Base-by-base conservation (phyloP, 2,888 invertebrate genomes). In the Lasioglossum marginatum region DNA sequence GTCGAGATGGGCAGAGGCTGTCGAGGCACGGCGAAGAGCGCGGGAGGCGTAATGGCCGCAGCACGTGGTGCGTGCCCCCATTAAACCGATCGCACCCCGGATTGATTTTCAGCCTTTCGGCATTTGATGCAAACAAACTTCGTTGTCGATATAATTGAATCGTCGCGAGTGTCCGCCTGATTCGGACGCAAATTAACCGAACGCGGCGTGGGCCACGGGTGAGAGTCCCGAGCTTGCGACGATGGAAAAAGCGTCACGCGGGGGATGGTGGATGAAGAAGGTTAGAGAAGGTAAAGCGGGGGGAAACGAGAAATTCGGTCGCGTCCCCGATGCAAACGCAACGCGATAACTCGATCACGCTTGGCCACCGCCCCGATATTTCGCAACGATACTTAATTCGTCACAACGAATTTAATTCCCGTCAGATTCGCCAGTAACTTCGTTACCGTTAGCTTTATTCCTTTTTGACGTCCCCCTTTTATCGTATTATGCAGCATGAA, bases 121-220 rank as follows among this genome's bases (percentile, higher is more conserved):
- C 92, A 92, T 93, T 92, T 92, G 92, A 93, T 92, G 91, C 91
- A 91, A 90, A 90, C 89, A 91, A 92, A 92, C 93, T 92, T 92
- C 88, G 92, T 92, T 92, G 91, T 89, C 90, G 90, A 90, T 91
- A 90, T 93, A 94, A 94, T 94, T 94, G 93, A 94, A 94, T 94
- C 92, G 92, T 91, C 92, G 91, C 91, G 92, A 93, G 90, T 91
- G 93, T 92, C 91, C 91, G 92, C 88, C 91, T 88, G 91, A 92
- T 92, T 93, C 91, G 89, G 89, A 92, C 93, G 92, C 93, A 93
- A 94, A 94, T 94, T 94, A 93, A 92, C 93, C 93, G 91, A 93
- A 93, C 93, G 91, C 85, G 80, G 70, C 60, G 79, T 87, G 66
- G 79, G 76, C 76, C 77, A 80, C 74, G 81, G 8, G n/a, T 23